These are phyloP conservation scores for Parasteatoda lunata DNA, from an alignment of 2,888 invertebrate genomes.

Conservation along the genomic window DNA sequence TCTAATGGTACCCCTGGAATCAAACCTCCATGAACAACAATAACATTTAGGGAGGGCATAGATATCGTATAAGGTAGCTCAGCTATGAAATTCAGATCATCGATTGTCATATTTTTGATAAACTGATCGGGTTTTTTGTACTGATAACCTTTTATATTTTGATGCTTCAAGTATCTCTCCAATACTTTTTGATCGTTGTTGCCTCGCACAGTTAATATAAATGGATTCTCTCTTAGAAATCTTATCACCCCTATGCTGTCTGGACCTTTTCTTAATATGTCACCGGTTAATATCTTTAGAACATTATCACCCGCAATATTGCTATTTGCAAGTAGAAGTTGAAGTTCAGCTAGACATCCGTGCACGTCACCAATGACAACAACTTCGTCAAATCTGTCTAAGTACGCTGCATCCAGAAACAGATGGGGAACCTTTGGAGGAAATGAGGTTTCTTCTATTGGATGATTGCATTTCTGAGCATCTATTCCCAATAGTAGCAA, in stretches of 20 bases:
- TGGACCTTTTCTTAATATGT: constrained; percentile 74
- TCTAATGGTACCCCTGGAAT: constrained; percentile 72
- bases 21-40: constrained; percentile 74
- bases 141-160: constrained; percentile 59
- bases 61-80: constrained; percentile 73
- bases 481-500: no score
- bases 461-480: neutral
- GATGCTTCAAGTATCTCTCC: constrained; percentile 52
- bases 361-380: constrained; percentile 75
- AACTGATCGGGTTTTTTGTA: constrained; percentile 69
- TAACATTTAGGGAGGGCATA: constrained; percentile 72
- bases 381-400: constrained; percentile 70
- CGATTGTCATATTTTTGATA: constrained; percentile 71
- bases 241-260: constrained; percentile 71
- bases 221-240: neutral
- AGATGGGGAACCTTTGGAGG: neutral
- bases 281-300: constrained; percentile 72
- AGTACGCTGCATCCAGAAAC: neutral
- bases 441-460: neutral
- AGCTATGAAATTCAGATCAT: constrained; percentile 72
- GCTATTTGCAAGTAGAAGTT: constrained; percentile 71
- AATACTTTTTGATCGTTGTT: constrained; percentile 73
- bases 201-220: constrained; percentile 72
- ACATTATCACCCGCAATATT: constrained; percentile 57
- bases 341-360: constrained; percentile 74